Evolutionary conservation across 2,113 vertebrate species (phyloP).

Genomic region (Potamarius usumacintae): DNA sequence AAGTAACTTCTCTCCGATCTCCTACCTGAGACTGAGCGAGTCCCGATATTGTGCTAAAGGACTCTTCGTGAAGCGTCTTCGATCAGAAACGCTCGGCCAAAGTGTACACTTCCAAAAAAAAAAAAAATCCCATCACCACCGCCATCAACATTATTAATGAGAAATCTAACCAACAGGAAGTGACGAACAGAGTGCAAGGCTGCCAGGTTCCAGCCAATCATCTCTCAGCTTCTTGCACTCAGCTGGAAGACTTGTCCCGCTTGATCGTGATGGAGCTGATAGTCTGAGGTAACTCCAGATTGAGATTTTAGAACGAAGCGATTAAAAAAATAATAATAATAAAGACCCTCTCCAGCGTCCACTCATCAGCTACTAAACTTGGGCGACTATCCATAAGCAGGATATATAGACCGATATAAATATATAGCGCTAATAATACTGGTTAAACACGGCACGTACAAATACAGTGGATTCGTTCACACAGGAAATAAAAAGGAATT

Average conservation of each 20-base stretch:
- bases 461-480: constrained; percentile 78
- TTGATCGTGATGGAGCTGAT: constrained; percentile 53
- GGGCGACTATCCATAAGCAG: constrained; percentile 87
- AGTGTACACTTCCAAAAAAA: constrained; percentile 59
- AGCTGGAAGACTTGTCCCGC: constrained; percentile 56
- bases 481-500: constrained; percentile 68
- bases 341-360: constrained; percentile 73
- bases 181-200: constrained; percentile 39
- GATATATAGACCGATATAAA: constrained; percentile 89
- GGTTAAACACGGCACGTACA: constrained; percentile 88
- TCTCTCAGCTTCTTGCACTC: constrained; percentile 37
- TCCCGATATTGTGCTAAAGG: constrained; percentile 51
- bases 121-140: neutral
- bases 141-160: neutral
- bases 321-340: constrained; percentile 34
- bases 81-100: constrained; percentile 41
- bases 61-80: constrained; percentile 37
- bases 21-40: constrained; percentile 72
- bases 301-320: constrained; percentile 34
- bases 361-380: constrained; percentile 82
- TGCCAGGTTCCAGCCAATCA: constrained; percentile 19
- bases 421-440: constrained; percentile 88
- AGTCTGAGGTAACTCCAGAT: constrained; percentile 59
- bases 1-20: constrained; percentile 24
- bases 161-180: constrained; percentile 37